phyloP scores from a whole-genome alignment of 2,888 invertebrate genomes.

The Zaprionus obscuricornis region DNA sequence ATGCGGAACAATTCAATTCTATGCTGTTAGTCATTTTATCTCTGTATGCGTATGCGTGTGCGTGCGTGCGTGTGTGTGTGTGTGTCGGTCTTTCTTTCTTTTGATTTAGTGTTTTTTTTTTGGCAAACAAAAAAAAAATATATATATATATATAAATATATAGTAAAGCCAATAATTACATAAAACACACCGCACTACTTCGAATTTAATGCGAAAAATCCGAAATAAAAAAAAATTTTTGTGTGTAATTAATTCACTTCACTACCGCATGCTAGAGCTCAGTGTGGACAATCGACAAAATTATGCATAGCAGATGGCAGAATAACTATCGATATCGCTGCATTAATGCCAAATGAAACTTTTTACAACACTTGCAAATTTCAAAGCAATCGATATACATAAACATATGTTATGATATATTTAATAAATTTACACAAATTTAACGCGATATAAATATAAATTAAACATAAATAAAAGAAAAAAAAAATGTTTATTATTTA shows the following conservation, averaged over 20 bases:
- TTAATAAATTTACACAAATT: too few relatives aligned
- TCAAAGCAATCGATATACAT: not conserved
- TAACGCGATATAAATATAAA: too few relatives aligned
- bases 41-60: conserved; percentile 13
- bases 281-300: conserved; percentile 50
- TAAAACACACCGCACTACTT: conserved; percentile 51
- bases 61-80: conserved; percentile 7
- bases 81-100: too few relatives aligned
- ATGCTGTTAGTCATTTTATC: conserved; percentile 51
- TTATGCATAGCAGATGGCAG: conserved; percentile 24
- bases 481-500: too few relatives aligned
- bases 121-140: conserved; percentile 28
- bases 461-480: too few relatives aligned
- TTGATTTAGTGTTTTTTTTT: too few relatives aligned
- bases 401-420: too few relatives aligned
- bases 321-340: conserved; percentile 17
- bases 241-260: conserved; percentile 47
- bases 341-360: not conserved
- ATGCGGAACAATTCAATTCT: conserved; percentile 44
- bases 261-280: conserved; percentile 55
- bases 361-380: conserved; percentile 27
- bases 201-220: conserved; percentile 45
- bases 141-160: not conserved
- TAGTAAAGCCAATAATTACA: conserved; percentile 37
- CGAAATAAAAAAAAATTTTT: too few relatives aligned